Evolutionary conservation across 1,140 invertebrate species (phyloP).

Genomic region (Ceratitis capitata): DNA sequence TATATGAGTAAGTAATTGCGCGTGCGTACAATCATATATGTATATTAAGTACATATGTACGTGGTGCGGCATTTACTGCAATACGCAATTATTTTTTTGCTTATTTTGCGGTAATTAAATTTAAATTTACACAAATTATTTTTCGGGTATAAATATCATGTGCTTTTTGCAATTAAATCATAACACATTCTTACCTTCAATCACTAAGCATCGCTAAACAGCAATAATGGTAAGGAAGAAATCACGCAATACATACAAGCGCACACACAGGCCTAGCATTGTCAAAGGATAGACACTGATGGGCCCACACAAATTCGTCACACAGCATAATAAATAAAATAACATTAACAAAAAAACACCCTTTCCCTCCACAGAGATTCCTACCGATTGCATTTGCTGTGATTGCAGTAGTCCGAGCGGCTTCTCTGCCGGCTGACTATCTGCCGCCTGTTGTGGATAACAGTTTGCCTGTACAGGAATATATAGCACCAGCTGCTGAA

Average conservation of each 20-base stretch:
- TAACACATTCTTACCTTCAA: conserved; percentile 34
- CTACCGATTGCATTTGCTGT: conserved; percentile 62
- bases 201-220: neutral
- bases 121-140: conserved; percentile 23
- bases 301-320: neutral
- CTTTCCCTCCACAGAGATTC: conserved; percentile 55
- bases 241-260: neutral
- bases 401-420: conserved; percentile 60
- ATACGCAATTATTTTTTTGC: neutral
- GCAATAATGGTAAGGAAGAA: conserved; percentile 30
- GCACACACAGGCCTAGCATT: neutral
- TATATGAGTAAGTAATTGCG: conserved; percentile 9
- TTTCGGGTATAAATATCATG: conserved; percentile 31
- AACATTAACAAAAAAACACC: neutral
- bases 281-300: neutral
- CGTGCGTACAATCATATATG: neutral
- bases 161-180: conserved; percentile 25
- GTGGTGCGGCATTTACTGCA: neutral
- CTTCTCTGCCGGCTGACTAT: conserved; percentile 57
- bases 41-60: neutral
- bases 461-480: conserved; percentile 50
- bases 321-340: neutral
- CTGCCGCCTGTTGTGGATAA: conserved; percentile 59
- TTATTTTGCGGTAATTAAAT: conserved; percentile 16
- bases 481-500: conserved; percentile 48